phyloP scores from a whole-genome alignment of 2,797 vertebrate genomes.

The Acanthornis magna region DNA sequence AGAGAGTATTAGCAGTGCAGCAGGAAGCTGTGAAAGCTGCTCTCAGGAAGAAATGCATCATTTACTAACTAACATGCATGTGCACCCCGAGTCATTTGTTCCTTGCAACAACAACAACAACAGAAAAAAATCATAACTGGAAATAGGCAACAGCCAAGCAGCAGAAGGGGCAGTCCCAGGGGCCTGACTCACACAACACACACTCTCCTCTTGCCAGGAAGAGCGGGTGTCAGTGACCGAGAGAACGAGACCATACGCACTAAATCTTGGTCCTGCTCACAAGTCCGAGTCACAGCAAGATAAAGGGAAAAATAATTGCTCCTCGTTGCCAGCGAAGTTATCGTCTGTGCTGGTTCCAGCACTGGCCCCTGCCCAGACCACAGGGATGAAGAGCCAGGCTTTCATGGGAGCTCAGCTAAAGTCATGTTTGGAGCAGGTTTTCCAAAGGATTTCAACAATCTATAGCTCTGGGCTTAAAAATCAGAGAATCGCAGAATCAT shows the following conservation, averaged over 20 bases:
- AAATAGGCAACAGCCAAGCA: slow-evolving; percentile 38
- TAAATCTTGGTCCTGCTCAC: slow-evolving; percentile 14
- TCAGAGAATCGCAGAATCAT: background rate
- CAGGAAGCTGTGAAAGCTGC: slow-evolving; percentile 47
- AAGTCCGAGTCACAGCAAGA: slow-evolving; percentile 21
- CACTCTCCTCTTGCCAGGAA: background rate
- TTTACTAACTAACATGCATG: slow-evolving; percentile 57
- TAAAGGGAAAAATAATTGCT: slow-evolving; percentile 16
- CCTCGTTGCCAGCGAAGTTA: slow-evolving; percentile 1
- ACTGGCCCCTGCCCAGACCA: slow-evolving; percentile 44
- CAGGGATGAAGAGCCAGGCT: background rate
- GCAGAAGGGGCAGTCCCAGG: slow-evolving; percentile 46
- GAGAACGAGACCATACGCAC: background rate
- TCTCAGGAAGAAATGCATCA: slow-evolving; percentile 53
- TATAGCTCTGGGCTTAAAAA: background rate
- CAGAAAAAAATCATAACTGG: background rate
- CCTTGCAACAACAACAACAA: background rate
- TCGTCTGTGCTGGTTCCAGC: slow-evolving; percentile 34
- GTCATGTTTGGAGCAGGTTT: background rate
- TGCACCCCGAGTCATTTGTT: background rate
- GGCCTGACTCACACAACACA: slow-evolving; percentile 44
- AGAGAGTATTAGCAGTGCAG: slow-evolving; percentile 46
- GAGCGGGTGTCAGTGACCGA: slow-evolving; percentile 14
- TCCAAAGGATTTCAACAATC: background rate
- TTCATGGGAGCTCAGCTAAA: background rate